phyloP scores from a whole-genome alignment of 1,140 invertebrate species.

The Ceratitis capitata region DNA sequence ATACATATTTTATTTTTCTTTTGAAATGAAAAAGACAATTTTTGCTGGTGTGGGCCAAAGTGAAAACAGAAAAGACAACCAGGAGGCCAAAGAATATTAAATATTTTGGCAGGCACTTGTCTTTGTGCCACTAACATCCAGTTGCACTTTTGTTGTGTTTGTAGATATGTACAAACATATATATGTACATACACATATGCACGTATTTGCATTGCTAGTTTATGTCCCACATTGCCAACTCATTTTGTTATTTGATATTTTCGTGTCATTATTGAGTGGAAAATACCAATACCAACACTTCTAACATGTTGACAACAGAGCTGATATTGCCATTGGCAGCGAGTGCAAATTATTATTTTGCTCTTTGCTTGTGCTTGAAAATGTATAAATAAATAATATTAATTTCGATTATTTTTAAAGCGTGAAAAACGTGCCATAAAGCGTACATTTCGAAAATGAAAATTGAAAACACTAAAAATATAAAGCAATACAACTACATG shows the following conservation, averaged over 20 bases:
- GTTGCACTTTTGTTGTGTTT: not conserved
- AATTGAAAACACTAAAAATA: too few relatives aligned
- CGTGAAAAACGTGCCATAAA: conserved; percentile 8
- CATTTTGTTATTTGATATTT: not conserved
- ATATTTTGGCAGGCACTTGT: not conserved
- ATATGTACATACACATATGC: not conserved
- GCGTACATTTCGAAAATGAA: too few relatives aligned
- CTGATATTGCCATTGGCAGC: not conserved
- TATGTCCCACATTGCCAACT: not conserved
- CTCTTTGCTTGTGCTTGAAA: not conserved
- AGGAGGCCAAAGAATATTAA: not conserved
- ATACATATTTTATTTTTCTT: not conserved
- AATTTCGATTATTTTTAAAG: conserved; percentile 21
- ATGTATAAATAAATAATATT: not conserved
- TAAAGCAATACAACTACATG: too few relatives aligned
- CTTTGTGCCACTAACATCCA: not conserved
- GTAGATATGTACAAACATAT: not conserved
- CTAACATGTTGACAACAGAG: too few relatives aligned
- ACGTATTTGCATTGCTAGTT: not conserved
- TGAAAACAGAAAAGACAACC: not conserved
- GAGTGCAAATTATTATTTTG: not conserved
- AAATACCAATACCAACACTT: not conserved
- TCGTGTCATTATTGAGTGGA: not conserved
- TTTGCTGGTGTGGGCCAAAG: too few relatives aligned
- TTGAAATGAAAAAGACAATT: not conserved